These are phyloP conservation scores for Philaenus spumarius DNA, from an alignment of 1,140 invertebrate genomes.

Conservation along the genomic window DNA sequence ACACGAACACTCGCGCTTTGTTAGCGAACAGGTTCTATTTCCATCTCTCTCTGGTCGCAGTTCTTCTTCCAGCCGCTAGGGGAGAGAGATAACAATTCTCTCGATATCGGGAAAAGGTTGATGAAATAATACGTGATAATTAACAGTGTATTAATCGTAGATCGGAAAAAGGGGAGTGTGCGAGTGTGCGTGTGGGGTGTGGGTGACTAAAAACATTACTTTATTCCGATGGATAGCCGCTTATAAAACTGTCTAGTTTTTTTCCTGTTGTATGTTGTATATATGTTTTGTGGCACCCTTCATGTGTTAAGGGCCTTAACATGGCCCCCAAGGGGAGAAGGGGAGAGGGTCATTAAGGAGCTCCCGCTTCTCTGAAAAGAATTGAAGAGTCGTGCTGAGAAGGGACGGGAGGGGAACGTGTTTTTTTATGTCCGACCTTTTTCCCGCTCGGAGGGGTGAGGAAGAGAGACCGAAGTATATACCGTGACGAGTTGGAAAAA, in stretches of 20 bases:
- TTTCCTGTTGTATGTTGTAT: conserved; percentile 13
- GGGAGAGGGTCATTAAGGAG: conserved; percentile 25
- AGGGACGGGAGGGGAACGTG: conserved; percentile 18
- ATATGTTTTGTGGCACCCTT: conserved; percentile 26
- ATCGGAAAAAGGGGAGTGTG: no score
- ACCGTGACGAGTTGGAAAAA: not conserved
- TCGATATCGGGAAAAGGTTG: no score
- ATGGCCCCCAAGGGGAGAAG: conserved; percentile 1
- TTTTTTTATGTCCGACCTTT: conserved; percentile 16
- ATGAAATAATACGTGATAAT: no score
- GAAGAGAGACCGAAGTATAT: not conserved
- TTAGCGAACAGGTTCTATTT: no score
- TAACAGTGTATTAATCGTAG: no score
- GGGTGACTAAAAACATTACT: conserved; percentile 17
- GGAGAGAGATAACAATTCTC: no score
- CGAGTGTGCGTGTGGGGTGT: no score
- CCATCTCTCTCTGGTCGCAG: no score
- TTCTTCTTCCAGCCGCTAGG: no score
- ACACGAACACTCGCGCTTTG: no score
- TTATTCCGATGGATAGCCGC: conserved; percentile 10
- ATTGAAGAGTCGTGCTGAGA: conserved; percentile 2
- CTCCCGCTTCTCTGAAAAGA: conserved; percentile 19
- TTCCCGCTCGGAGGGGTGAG: conserved; percentile 7
- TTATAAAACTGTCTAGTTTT: conserved; percentile 19
- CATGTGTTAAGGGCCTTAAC: conserved; percentile 22